phyloP scores from a whole-genome alignment of 2,797 vertebrate species.

The Morus bassanus region DNA sequence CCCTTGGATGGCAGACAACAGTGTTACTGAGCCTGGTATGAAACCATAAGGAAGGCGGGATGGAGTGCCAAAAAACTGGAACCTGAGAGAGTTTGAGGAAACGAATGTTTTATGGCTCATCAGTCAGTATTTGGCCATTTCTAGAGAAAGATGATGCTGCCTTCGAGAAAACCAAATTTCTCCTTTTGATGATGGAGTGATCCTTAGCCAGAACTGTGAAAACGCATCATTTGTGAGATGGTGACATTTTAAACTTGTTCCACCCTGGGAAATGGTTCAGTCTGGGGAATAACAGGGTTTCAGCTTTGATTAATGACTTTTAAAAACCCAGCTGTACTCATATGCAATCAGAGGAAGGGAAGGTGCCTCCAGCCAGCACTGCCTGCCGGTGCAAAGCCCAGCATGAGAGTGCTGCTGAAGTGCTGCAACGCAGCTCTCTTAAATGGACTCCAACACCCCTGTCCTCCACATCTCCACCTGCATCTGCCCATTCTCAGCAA shows the following conservation, averaged over 20 bases:
- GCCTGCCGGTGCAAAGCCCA: rapidly evolving
- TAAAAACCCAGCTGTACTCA: neutral
- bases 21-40: neutral
- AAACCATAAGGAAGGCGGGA: neutral
- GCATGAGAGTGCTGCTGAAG: neutral
- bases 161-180: neutral
- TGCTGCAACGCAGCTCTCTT: neutral
- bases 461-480: neutral
- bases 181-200: neutral
- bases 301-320: neutral
- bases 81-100: constrained; percentile 7
- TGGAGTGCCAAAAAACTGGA: neutral
- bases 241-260: neutral
- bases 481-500: rapidly evolving
- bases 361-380: rapidly evolving
- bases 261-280: neutral
- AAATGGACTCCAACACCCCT: neutral
- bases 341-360: neutral
- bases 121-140: neutral
- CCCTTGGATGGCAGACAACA: neutral
- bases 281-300: constrained; percentile 4
- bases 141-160: constrained; percentile 1
- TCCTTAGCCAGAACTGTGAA: neutral
- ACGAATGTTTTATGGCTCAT: constrained; percentile 17
- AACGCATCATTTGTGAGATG: neutral